phyloP scores from a whole-genome alignment of 2,113 vertebrate genomes.

The Bubalus kerabau region DNA sequence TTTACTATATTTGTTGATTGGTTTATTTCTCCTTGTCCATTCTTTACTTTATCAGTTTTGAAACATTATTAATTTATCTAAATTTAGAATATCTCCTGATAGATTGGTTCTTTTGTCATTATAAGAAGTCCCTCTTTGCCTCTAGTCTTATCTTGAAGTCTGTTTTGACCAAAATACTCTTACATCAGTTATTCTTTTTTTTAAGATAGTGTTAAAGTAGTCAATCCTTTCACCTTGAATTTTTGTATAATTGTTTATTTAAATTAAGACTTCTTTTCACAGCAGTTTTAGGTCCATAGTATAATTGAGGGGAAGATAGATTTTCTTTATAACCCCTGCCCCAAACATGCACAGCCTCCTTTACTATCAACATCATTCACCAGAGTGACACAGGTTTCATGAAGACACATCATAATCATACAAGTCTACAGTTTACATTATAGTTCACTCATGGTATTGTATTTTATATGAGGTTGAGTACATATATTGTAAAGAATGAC shows the following conservation, averaged over 20 bases:
- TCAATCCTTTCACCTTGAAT: not conserved
- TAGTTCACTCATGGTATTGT: not conserved
- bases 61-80: not conserved
- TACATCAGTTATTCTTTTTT: not conserved
- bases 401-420: not conserved
- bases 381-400: not conserved
- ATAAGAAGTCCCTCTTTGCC: not conserved
- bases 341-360: not conserved
- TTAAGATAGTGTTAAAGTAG: not conserved
- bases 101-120: not conserved
- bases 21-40: not conserved
- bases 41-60: not conserved
- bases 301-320: not conserved
- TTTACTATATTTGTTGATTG: not conserved
- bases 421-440: not conserved
- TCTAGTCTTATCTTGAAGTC: not conserved
- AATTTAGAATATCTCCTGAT: not conserved
- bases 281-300: not conserved
- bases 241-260: not conserved
- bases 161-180: not conserved
- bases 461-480: not conserved
- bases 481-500: not conserved
- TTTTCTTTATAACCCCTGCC: not conserved
- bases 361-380: not conserved
- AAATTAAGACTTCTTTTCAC: not conserved